Evolutionary conservation across 37 sponge, comb jelly and placozoan genomes (phyloP).

Genomic region (Lycopodina hypogea): DNA sequence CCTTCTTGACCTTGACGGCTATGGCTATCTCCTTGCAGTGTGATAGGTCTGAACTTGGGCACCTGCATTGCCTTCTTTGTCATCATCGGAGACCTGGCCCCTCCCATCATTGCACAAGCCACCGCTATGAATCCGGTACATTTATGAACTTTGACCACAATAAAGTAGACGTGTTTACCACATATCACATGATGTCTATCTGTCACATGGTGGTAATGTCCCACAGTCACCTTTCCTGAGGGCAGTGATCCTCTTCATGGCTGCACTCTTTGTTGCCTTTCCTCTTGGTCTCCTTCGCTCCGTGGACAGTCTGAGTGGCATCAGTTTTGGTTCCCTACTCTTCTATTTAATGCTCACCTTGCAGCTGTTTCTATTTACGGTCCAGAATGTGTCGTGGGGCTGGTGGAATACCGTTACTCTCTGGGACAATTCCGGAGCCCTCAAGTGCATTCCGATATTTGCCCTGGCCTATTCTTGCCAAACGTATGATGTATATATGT

Average conservation of each 20-base stretch:
- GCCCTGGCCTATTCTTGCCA: slow-evolving; percentile 79
- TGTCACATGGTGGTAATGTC: background rate
- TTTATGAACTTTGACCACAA: background rate
- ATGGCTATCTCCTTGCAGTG: slow-evolving; percentile 5
- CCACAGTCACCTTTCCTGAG: slow-evolving; percentile 33
- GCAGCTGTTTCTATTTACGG: slow-evolving; percentile 23
- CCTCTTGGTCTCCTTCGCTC: slow-evolving; percentile 66
- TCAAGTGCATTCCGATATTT: slow-evolving; percentile 71
- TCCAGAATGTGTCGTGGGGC: slow-evolving; percentile 3
- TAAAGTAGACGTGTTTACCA: background rate
- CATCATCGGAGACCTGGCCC: slow-evolving; percentile 79
- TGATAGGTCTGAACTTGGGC: slow-evolving; percentile 64
- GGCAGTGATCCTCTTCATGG: slow-evolving; percentile 26
- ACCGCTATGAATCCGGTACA: slow-evolving; percentile 38
- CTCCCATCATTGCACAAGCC: slow-evolving; percentile 30
- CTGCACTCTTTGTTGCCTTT: slow-evolving; percentile 50
- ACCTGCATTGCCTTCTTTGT: slow-evolving; percentile 68
- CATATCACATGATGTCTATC: background rate
- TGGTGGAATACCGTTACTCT: slow-evolving; percentile 1
- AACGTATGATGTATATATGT: slow-evolving; percentile 31
- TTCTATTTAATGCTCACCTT: slow-evolving; percentile 59
- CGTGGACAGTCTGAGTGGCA: slow-evolving; percentile 35
- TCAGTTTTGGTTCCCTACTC: slow-evolving; percentile 52
- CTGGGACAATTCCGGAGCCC: slow-evolving; percentile 48
- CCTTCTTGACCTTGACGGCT: too few species aligned